phyloP scores from a whole-genome alignment of 30 jellyfish, hydroid and myxozoan genomes.

The Aurelia sp. region DNA sequence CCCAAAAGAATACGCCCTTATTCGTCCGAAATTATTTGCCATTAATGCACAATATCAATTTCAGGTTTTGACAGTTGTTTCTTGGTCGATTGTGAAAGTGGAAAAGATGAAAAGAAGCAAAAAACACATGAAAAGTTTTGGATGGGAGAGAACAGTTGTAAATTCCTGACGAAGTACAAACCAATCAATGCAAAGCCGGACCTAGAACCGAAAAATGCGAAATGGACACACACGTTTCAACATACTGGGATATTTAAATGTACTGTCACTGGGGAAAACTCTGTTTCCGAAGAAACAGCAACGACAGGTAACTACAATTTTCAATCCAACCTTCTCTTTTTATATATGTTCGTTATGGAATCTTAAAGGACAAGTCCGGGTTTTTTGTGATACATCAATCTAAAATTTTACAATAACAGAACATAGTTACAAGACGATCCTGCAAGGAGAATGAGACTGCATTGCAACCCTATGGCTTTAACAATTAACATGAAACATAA shows the following conservation, averaged over 20 bases:
- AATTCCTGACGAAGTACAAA: constrained; percentile 25
- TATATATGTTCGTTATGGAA: no score
- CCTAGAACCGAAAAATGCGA: constrained; percentile 33
- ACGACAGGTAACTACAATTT: no score
- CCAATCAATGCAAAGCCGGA: constrained; percentile 30
- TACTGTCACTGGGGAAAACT: constrained; percentile 57
- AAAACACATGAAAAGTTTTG: neutral
- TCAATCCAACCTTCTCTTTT: no score
- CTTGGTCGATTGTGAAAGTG: constrained; percentile 32
- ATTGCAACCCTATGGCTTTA: no score
- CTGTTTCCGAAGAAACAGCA: constrained; percentile 57
- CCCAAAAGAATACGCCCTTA: no score
- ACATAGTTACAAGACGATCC: no score
- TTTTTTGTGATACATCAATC: no score
- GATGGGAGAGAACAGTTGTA: constrained; percentile 46
- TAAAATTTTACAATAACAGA: no score
- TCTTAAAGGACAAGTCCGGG: no score
- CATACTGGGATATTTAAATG: constrained; percentile 44
- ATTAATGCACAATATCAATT: neutral
- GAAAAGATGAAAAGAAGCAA: constrained; percentile 1
- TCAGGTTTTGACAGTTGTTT: constrained; percentile 55
- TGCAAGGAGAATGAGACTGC: no score
- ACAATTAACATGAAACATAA: no score
- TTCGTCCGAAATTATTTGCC: neutral
- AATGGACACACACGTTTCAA: constrained; percentile 13